Evolutionary conservation across 2,888 invertebrate species (phyloP).

Genomic region (Caenorhabditis macrosperma): DNA sequence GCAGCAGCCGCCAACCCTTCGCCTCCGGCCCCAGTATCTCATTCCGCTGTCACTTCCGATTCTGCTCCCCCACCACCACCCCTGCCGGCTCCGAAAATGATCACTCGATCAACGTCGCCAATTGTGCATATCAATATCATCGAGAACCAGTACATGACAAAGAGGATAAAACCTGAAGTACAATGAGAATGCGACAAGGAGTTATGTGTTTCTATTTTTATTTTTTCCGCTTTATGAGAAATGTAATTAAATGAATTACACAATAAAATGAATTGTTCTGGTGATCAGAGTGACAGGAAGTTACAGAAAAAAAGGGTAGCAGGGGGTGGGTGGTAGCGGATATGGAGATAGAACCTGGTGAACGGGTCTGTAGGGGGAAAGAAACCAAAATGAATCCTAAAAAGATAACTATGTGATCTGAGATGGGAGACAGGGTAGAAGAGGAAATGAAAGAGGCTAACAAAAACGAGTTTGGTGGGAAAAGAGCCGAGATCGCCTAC

Average conservation of each 20-base stretch:
- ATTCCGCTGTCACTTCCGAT: not conserved
- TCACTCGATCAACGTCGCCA: slow-evolving; percentile 29
- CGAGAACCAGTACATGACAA: slow-evolving; percentile 62
- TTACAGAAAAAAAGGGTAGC: slow-evolving; percentile 24
- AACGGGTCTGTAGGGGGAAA: slow-evolving; percentile 24
- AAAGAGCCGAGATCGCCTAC: slow-evolving; percentile 25
- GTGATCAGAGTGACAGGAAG: not conserved
- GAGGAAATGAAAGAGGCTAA: slow-evolving; percentile 22
- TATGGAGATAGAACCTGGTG: slow-evolving; percentile 47
- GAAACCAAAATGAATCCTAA: slow-evolving; percentile 36
- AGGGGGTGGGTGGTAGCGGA: slow-evolving; percentile 16
- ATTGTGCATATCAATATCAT: slow-evolving; percentile 36
- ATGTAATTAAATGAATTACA: slow-evolving; percentile 42
- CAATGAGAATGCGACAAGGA: not conserved
- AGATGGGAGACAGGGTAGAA: not conserved
- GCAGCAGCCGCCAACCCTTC: slow-evolving; percentile 26
- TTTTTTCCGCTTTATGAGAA: slow-evolving; percentile 30
- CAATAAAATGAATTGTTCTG: slow-evolving; percentile 4
- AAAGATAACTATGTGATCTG: slow-evolving; percentile 29
- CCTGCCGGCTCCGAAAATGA: slow-evolving; percentile 30
- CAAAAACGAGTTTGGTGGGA: slow-evolving; percentile 39
- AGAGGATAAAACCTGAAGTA: slow-evolving; percentile 17
- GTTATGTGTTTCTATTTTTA: slow-evolving; percentile 28
- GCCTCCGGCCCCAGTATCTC: not conserved
- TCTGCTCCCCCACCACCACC: slow-evolving; percentile 35